phyloP scores from a whole-genome alignment of 92 coral and sea anemone species.

The Bergia puertoricense region DNA sequence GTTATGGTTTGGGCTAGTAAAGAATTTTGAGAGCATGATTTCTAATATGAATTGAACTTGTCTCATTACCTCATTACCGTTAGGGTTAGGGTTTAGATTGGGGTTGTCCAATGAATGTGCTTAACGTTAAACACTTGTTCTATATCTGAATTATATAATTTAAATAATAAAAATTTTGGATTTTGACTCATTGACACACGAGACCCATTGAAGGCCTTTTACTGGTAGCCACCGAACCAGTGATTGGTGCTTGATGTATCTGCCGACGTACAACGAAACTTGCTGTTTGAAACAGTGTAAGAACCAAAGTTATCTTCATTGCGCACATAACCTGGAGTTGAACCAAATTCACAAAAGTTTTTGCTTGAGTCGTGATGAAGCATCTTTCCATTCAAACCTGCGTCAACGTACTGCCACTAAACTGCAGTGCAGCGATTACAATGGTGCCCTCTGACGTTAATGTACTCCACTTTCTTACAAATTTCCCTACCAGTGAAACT shows the following conservation, averaged over 20 bases:
- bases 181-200: neutral
- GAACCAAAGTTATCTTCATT: slow-evolving; percentile 1
- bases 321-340: neutral
- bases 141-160: no score
- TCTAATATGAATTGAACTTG: no score
- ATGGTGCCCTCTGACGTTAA: neutral
- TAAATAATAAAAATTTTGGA: no score
- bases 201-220: no score
- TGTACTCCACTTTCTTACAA: neutral
- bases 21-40: no score
- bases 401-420: neutral
- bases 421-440: neutral
- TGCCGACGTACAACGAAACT: neutral
- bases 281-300: neutral
- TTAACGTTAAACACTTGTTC: no score
- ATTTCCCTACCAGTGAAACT: neutral
- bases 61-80: no score
- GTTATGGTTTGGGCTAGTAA: no score
- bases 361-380: neutral
- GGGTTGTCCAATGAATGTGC: no score
- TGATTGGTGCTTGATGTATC: neutral
- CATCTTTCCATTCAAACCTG: neutral
- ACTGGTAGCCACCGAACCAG: neutral
- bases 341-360: neutral
- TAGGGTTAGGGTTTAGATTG: no score